phyloP scores from a whole-genome alignment of 2,113 vertebrate genomes.

The Mohoua ochrocephala region DNA sequence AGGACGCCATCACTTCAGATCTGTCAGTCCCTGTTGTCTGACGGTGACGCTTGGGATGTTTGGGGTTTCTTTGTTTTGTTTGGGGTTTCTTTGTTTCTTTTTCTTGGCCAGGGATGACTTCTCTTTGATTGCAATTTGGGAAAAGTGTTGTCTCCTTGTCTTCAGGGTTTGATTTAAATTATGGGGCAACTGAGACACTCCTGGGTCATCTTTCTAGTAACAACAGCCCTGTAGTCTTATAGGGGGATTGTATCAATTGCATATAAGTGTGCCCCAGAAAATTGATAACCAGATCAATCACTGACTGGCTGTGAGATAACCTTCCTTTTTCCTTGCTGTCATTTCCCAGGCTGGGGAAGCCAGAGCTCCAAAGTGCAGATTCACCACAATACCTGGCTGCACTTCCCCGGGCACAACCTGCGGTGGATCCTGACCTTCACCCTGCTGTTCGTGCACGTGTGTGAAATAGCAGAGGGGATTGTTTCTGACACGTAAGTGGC shows the following conservation, averaged over 20 bases:
- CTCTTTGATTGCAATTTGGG: not conserved
- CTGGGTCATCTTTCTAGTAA: not conserved
- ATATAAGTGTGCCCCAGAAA: not conserved
- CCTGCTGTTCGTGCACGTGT: conserved; percentile 93
- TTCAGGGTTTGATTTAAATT: not conserved
- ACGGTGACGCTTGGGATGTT: not conserved
- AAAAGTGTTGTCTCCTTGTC: not conserved
- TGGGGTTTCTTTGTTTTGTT: not conserved
- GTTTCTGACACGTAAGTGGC: conserved; percentile 87
- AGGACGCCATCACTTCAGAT: not conserved
- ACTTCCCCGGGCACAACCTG: conserved; percentile 95
- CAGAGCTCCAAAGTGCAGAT: conserved; percentile 99
- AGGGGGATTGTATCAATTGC: not conserved
- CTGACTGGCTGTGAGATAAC: not conserved
- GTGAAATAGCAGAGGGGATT: conserved; percentile 95
- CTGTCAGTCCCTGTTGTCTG: not conserved
- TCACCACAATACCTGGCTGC: conserved; percentile 98
- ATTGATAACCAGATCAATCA: not conserved
- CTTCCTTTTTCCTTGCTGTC: not conserved
- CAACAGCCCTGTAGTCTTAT: not conserved
- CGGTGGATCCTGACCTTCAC: conserved; percentile 96
- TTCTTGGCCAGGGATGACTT: not conserved
- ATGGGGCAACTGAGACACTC: not conserved
- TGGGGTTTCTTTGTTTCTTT: not conserved
- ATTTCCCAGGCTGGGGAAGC: conserved; percentile 89